Base-by-base conservation (phyloP, 2,888 invertebrate species). In the Cerceris ruficornis region DNA sequence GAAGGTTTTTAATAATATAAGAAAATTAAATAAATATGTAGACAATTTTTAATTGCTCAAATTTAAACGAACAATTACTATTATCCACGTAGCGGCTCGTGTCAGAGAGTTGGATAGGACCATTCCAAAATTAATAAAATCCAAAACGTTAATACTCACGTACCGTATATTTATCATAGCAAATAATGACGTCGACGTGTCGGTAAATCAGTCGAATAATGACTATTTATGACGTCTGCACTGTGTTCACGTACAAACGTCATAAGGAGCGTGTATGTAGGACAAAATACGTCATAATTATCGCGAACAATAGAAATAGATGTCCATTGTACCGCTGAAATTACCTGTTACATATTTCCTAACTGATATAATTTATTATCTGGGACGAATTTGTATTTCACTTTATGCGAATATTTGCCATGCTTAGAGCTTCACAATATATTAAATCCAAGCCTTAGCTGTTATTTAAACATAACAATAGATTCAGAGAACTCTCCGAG, bases 201-300 rank as follows among this genome's bases (percentile, higher is more conserved):
- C 54, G 64, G 52, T 75, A 58, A 57, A 49, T 42, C 59, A 14
- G 41, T 69, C 49, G 75, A 77, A 75, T 70, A 77, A 77, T 75
- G 54, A 68, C 70, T 66, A 77, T 77, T 77, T 77, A 77, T 60
- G 70, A 64, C 70, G 55, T 42, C 67, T 55, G 59, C 55, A 7
- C 59, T 41, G 39, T 49, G 59, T 65, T 52, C 52, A 9, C 11
- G 11, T 42, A 49, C 43, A 60, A 67, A 61, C 61, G 41, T 42
- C 62, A 41, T 67, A 77, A 77, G 69, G 69, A 74, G 66, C 15
- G 8, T 60, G 58, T 59, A 49, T 43, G 39, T 9, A 6, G 39
- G 42, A 54, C 75, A 49, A 75, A 42, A 41, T 42, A 43, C 50
- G 43, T 67, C 42, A 52, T 49, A 52, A 69, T 75, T 69, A 77